phyloP scores from a whole-genome alignment of 2,113 vertebrate genomes.

The Psammodynastes pulverulentus region DNA sequence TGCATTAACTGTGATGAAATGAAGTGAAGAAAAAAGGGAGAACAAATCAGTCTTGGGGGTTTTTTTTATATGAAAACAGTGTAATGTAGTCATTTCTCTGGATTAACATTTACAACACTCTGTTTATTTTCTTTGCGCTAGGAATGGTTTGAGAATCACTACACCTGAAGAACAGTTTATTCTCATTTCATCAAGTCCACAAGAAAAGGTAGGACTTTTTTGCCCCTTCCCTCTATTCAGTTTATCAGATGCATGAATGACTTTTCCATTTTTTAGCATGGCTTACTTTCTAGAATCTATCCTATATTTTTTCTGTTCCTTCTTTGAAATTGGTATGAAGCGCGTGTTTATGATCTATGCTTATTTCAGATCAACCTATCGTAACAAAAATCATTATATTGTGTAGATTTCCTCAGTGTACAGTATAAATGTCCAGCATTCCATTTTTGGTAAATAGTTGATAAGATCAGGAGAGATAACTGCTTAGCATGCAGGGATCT shows the following conservation, averaged over 20 bases:
- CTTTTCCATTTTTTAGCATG: not conserved
- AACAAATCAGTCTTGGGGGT: not conserved
- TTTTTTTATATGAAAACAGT: not conserved
- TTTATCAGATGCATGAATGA: not conserved
- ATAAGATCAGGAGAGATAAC: not conserved
- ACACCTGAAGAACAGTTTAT: constrained; percentile 93
- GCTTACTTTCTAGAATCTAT: not conserved
- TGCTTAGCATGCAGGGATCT: not conserved
- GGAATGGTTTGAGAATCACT: constrained; percentile 90
- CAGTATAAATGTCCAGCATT: not conserved
- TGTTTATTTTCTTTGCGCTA: constrained; percentile 36
- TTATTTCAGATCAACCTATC: not conserved
- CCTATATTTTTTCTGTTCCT: not conserved
- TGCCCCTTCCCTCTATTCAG: not conserved
- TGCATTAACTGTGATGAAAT: not conserved
- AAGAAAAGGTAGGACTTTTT: constrained; percentile 84
- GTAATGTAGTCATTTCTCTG: not conserved
- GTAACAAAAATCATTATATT: not conserved
- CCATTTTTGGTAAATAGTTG: not conserved
- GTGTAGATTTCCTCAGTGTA: not conserved
- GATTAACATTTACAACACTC: constrained; percentile 7
- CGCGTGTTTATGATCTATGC: not conserved
- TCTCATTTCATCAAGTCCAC: constrained; percentile 84
- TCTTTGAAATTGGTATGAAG: not conserved
- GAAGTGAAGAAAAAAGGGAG: not conserved